phyloP scores from a whole-genome alignment of 2,797 vertebrate species.

The Pangasius krempfi region DNA sequence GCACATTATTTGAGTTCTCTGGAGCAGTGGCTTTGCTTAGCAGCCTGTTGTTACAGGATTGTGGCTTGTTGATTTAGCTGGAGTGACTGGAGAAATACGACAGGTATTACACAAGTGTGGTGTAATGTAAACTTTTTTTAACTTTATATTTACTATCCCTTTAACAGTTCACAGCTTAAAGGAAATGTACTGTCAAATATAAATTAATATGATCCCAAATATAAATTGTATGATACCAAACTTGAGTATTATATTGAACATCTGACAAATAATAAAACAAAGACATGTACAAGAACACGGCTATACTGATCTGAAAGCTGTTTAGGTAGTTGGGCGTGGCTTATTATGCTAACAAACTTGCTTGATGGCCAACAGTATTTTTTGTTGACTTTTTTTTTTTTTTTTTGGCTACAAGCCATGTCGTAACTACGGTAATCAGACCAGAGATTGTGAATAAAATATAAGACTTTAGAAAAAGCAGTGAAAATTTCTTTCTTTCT shows the following conservation, averaged over 20 bases:
- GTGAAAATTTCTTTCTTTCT: background rate
- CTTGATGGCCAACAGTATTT: background rate
- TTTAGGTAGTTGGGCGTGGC: background rate
- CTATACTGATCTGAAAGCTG: background rate
- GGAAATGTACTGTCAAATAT: background rate
- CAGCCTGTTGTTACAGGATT: background rate
- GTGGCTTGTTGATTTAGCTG: background rate
- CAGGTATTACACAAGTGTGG: background rate
- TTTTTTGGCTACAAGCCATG: background rate
- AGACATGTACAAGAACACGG: background rate
- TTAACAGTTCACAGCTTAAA: background rate
- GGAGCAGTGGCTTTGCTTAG: background rate
- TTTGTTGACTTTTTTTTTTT: background rate
- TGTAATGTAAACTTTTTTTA: background rate
- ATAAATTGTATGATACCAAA: background rate
- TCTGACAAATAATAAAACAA: background rate
- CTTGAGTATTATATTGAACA: background rate
- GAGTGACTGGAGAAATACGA: background rate
- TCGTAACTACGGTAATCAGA: background rate
- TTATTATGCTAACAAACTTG: background rate
- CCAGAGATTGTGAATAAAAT: background rate
- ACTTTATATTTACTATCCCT: background rate
- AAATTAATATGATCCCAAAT: too few relatives aligned
- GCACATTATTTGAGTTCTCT: background rate
- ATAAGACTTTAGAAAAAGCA: too few relatives aligned